Evolutionary conservation across 2,888 invertebrate species (phyloP), one percentile per base, ranked within the genome.

Genomic region (Ophraella communa): DNA sequence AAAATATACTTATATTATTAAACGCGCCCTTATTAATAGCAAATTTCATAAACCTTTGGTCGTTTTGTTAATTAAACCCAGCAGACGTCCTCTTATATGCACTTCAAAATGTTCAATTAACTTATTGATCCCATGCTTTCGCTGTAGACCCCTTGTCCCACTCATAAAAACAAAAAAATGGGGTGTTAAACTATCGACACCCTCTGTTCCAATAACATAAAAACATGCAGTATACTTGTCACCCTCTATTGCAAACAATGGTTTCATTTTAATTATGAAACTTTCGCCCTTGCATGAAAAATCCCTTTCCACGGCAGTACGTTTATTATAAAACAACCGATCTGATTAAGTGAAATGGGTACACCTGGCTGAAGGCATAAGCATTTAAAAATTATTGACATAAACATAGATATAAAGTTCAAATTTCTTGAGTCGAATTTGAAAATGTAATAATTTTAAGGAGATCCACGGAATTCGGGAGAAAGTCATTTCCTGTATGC

Each of bases 161-260:
- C 57, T 14, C 8, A 42, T 21, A 57, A 57, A 23, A 51, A 51
- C 39, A 51, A 24, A 51, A 18, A 59, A 44, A 39, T 42, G 52
- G 60, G 60, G 60, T 60, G 60, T 60, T 53, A 52, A 60, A 60
- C 60, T 60, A 53, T 60, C 60, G 24, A 44, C 52, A 60, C 60
- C 60, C 60, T 42, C 35, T 47, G 47, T 30, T 49, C 18, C 27
- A 47, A 52, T 52, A 51, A 59, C 11, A 60, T 21, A 60, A 60
- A 49, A 60, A 42, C 60, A 53, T 23, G 44, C 42, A 51, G 30
- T 23, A 51, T 20, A 20, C 20, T 51, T 51, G 42, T 60, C 60
- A 24, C 39, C n/a, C 17, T 18, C 30, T 52, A 21, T n/a, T 42
- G 17, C 21, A 60, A 52, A 60, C 52, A 60, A 60, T 60, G 52